Evolutionary conservation across 2,888 invertebrate species (phyloP).

Genomic region (Hirtodrosophila cameraria): DNA sequence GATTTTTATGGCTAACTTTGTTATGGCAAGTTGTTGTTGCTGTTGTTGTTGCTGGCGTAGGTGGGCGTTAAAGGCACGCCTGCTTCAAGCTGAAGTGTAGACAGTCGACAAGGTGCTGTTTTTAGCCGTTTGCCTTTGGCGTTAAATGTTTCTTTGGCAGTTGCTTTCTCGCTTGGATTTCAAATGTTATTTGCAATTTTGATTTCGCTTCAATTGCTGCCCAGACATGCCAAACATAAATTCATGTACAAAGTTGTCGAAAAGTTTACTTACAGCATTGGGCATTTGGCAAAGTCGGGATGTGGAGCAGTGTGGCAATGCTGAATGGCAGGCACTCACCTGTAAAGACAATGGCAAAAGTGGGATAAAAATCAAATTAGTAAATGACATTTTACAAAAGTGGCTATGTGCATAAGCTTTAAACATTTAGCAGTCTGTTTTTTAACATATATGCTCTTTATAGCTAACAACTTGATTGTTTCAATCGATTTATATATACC

Average conservation of each 20-base stretch:
- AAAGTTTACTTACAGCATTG: conserved; percentile 56
- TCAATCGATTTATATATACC: conserved; percentile 40
- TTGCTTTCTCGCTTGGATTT: conserved; percentile 31
- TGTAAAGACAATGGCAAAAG: conserved; percentile 44
- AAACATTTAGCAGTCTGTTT: conserved; percentile 18
- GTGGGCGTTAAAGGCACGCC: conserved; percentile 45
- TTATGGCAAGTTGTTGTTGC: conserved; percentile 38
- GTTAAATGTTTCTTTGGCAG: conserved; percentile 39
- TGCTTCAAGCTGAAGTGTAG: conserved; percentile 10
- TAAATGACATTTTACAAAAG: conserved; percentile 15
- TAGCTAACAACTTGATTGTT: conserved; percentile 12
- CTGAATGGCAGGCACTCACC: conserved; percentile 61
- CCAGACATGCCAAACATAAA: neutral
- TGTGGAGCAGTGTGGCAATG: conserved; percentile 40
- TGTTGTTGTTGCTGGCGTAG: conserved; percentile 12
- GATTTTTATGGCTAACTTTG: conserved; percentile 64
- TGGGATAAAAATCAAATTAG: conserved; percentile 30
- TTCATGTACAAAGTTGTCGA: conserved; percentile 11
- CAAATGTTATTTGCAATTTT: conserved; percentile 50
- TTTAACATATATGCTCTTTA: neutral
- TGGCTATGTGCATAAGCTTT: conserved; percentile 35
- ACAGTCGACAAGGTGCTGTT: conserved; percentile 36
- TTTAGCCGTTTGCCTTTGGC: conserved; percentile 47
- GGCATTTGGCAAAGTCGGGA: conserved; percentile 45
- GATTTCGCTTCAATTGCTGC: conserved; percentile 42